Conservation (phyloP, 2,113 vertebrate species). For the Pseudorectes ferrugineus region DNA sequence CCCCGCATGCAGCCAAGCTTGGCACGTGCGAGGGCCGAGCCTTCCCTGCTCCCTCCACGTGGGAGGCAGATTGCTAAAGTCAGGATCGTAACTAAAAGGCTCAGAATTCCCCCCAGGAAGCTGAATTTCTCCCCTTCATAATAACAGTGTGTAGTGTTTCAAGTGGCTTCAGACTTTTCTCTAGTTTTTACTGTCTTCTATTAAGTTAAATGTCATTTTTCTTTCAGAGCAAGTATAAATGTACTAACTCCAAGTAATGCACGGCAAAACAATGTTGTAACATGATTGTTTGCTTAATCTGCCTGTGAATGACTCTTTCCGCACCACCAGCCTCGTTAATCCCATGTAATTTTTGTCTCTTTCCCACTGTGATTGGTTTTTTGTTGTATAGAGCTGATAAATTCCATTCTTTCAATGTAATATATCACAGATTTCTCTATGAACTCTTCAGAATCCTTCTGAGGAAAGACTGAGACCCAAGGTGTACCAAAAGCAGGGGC, state of each 20-base stretch:
- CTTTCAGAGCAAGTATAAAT: not conserved
- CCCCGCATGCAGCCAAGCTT: not conserved
- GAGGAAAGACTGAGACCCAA: not conserved
- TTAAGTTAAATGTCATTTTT: not conserved
- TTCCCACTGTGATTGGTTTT: not conserved
- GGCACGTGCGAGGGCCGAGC: rapidly evolving
- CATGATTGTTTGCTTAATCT: not conserved
- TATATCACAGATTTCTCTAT: not conserved
- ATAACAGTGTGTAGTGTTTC: not conserved
- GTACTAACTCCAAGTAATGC: not conserved
- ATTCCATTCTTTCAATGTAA: not conserved
- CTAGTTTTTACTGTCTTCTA: not conserved
- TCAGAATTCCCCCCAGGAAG: not conserved
- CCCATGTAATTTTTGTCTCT: not conserved
- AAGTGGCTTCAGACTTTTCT: not conserved
- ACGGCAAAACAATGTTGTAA: not conserved
- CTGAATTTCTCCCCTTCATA: not conserved
- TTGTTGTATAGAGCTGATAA: not conserved
- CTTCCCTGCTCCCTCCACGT: not conserved
- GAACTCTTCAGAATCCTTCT: not conserved
- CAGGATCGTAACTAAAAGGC: not conserved
- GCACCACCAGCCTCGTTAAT: not conserved
- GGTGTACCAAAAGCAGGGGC: not conserved
- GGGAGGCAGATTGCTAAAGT: not conserved
- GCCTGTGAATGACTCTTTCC: not conserved